Evolutionary conservation across 2,888 invertebrate species (phyloP).

Genomic region (Beris morrisii): DNA sequence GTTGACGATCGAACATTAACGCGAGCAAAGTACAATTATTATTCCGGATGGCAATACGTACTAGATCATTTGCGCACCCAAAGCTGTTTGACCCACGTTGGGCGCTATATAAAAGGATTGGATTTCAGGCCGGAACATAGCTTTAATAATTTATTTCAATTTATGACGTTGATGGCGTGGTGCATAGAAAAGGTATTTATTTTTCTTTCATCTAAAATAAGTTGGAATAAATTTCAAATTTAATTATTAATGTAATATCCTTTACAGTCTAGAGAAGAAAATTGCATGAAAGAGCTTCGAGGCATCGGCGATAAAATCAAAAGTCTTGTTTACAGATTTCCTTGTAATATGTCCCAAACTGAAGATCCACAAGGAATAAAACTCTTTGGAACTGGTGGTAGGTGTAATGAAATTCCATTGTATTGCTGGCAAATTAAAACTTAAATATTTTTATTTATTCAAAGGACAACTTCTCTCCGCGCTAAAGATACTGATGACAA

Average conservation of each 20-base stretch:
- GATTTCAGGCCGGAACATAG: constrained; percentile 74
- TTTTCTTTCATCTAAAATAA: background rate
- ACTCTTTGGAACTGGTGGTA: constrained; percentile 76
- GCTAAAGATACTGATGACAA: constrained; percentile 68
- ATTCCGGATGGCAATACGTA: constrained; percentile 78
- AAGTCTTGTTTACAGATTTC: constrained; percentile 70
- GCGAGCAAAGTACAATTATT: constrained; percentile 74
- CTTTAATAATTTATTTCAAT: constrained; percentile 81
- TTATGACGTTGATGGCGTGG: constrained; percentile 79
- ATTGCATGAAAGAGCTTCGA: constrained; percentile 45
- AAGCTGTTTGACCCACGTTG: constrained; percentile 69
- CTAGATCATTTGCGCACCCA: constrained; percentile 75
- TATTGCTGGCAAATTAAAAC: background rate
- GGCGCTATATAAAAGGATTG: constrained; percentile 66
- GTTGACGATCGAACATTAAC: constrained; percentile 74
- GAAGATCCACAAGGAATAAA: constrained; percentile 65
- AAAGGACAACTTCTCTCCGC: constrained; percentile 65
- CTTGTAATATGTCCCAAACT: constrained; percentile 69
- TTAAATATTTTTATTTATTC: background rate
- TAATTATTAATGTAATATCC: background rate
- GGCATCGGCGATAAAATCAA: constrained; percentile 63
- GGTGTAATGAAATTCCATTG: background rate
- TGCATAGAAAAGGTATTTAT: constrained; percentile 63
- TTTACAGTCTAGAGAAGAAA: constrained; percentile 34
- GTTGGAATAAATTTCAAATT: constrained; percentile 35